phyloP scores from a whole-genome alignment of 1,140 invertebrate species.

The Drosophila elegans region DNA sequence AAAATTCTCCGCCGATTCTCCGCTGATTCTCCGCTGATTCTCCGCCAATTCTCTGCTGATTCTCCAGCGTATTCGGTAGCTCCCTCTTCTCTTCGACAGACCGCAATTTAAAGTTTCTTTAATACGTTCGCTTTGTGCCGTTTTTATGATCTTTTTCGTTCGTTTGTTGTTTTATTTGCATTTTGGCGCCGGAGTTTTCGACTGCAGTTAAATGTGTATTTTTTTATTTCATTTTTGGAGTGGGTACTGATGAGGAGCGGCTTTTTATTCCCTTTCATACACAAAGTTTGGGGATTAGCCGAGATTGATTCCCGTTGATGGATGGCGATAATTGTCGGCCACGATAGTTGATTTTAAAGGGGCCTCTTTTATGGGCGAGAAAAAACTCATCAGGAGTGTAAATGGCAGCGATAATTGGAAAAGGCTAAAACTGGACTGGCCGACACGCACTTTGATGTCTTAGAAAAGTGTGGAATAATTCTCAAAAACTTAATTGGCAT shows the following conservation, averaged over 20 bases:
- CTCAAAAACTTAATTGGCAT: background rate
- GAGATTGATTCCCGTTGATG: conserved; percentile 23
- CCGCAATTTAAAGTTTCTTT: conserved; percentile 63
- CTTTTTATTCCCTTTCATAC: conserved; percentile 20
- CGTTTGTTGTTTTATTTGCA: conserved; percentile 67
- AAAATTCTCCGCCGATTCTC: background rate
- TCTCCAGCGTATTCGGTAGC: conserved; percentile 72
- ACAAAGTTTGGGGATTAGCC: conserved; percentile 57
- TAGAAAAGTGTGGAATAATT: conserved; percentile 1
- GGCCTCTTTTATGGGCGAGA: background rate
- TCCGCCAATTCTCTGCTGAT: conserved; percentile 3
- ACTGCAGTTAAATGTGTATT: conserved; percentile 34
- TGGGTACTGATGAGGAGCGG: conserved; percentile 16
- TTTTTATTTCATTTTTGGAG: background rate
- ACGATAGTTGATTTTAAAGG: conserved; percentile 4
- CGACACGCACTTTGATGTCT: background rate
- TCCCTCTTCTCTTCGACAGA: conserved; percentile 7
- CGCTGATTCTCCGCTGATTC: conserved; percentile 27
- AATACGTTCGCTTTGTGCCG: conserved; percentile 22
- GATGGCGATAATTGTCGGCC: conserved; percentile 22
- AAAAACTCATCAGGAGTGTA: conserved; percentile 7
- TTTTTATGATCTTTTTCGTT: conserved; percentile 29
- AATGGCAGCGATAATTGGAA: conserved; percentile 9
- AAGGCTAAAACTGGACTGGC: background rate
- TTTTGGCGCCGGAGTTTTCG: conserved; percentile 69